Evolutionary conservation across 2,113 vertebrate genomes (phyloP), one percentile per base, ranked within the genome.

Genomic region (Chionodraco myersi): DNA sequence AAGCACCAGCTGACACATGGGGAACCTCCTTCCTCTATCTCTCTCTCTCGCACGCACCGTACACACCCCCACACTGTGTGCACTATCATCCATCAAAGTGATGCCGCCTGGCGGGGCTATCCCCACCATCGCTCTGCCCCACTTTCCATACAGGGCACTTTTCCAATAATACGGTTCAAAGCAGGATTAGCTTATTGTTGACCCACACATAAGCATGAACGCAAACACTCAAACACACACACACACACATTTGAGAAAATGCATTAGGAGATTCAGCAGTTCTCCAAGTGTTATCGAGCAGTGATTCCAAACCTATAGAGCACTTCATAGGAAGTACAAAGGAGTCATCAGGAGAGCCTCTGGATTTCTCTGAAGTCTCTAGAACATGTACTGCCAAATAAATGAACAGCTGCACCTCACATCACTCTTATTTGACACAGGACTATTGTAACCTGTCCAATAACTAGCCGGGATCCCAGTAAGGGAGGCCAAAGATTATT

Each of bases 31-130:
- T 51, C 45, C 44, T 11, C 4, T 77, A 14, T 59, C 77, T 72
- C 44, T 13, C 67, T 4, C n/a, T 11, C 53, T 23, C 69, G 54
- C 36, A 57, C n/a, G 14, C 23, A 21, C 21, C 21, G 21, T 21
- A 21, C 21, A 21, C 64, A 72, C 36, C 56, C 69, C 57, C 26
- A 58, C 57, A 70, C 26, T 69, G 1, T 44, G 10, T 41, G 13
- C n/a, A 75, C 34, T 75, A 73, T 72, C 58, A 72, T 77, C 58
- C 62, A 73, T 68, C 73, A 85, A 67, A 59, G 59, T 36, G 54
- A 63, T 68, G 75, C 66, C 84, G 76, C 72, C 80, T 86, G 65
- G 61, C 61, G 48, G 36, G 68, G 75, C 63, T 61, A 63, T 63
- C 56, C 62, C 80, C 61, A 68, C 10, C 15, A 77, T 85, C 51